Evolutionary conservation across 1,140 invertebrate species (phyloP).

Genomic region (Parasteatoda tepidariorum): DNA sequence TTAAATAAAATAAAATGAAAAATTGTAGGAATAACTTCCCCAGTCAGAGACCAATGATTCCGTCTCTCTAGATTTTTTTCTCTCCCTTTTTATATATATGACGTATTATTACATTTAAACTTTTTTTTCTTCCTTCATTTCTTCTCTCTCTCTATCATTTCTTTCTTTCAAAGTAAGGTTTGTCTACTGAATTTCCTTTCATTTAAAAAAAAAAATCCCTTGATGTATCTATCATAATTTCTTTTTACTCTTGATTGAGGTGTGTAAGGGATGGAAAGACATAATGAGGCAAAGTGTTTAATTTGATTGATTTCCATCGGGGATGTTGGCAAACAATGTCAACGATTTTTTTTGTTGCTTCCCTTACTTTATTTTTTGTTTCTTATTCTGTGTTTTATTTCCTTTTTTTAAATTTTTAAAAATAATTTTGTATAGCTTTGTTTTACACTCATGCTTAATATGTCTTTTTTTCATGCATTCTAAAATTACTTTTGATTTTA

Average conservation of each 20-base stretch:
- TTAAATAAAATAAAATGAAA: slow-evolving; percentile 56
- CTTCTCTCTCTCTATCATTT: background rate
- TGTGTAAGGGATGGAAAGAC: background rate
- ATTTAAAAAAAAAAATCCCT: too few relatives aligned
- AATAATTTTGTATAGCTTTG: too few relatives aligned
- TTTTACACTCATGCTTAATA: too few relatives aligned
- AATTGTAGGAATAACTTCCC: slow-evolving; percentile 7
- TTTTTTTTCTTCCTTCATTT: background rate
- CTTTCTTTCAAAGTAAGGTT: background rate
- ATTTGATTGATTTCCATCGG: background rate
- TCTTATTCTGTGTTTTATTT: too few relatives aligned
- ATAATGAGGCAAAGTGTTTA: background rate
- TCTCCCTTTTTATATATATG: background rate
- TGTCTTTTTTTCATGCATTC: too few relatives aligned
- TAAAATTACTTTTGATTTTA: too few relatives aligned
- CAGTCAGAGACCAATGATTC: slow-evolving; percentile 20
- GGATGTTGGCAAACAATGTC: too few relatives aligned
- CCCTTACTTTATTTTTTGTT: too few relatives aligned
- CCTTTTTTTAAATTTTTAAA: too few relatives aligned
- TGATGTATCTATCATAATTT: background rate
- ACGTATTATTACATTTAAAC: slow-evolving; percentile 24
- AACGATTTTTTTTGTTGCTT: too few relatives aligned
- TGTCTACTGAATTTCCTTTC: background rate
- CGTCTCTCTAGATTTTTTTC: background rate
- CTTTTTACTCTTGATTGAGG: background rate